Evolutionary conservation across 2,113 vertebrate species (phyloP), one percentile per base, ranked within the genome.

Genomic region (Lepus americanus): DNA sequence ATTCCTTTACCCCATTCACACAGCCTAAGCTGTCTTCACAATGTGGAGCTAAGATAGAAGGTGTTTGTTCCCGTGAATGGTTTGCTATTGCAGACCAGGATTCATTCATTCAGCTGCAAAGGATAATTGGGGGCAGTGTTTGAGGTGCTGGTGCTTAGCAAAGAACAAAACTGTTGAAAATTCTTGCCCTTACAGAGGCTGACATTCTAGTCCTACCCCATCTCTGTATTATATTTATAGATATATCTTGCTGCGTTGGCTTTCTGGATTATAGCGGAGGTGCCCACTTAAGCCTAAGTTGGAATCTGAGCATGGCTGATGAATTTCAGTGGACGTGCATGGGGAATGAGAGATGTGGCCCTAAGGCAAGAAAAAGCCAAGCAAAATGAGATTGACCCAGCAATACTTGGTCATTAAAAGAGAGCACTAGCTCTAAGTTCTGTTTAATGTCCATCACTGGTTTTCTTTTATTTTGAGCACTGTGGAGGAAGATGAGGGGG

Each of bases 131-230:
- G 7, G 53, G 66, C 2, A 44, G n/a, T 55, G n/a, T 88, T 94
- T 74, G 31, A 61, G 73, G 69, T 31, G 22, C 17, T 86, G 39
- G 80, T 51, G 3, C 33, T 64, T 11, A 67, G 49, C 66, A 80
- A 67, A 84, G 51, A 90, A 36, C 11, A 36, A 85, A 92, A 72
- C 31, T 82, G n/a, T 72, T 25, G 29, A 66, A 74, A 88, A 83
- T 25, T 36, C 17, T 72, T 72, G 84, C 55, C 36, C 36, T 61
- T 82, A 5, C 1, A n/a, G 44, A 12, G 53, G 19, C 14, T 49
- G 12, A 33, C 0, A 4, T 29, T 33, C 73, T 33, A 69, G 23
- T 69, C 17, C 27, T 76, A 53, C 61, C 12, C 3, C 36, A 29
- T 51, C 7, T 31, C 25, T 64, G 1, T 16, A 1, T 53, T 76